Conservation (phyloP, 2,113 vertebrate species). For the Hyla sarda region DNA sequence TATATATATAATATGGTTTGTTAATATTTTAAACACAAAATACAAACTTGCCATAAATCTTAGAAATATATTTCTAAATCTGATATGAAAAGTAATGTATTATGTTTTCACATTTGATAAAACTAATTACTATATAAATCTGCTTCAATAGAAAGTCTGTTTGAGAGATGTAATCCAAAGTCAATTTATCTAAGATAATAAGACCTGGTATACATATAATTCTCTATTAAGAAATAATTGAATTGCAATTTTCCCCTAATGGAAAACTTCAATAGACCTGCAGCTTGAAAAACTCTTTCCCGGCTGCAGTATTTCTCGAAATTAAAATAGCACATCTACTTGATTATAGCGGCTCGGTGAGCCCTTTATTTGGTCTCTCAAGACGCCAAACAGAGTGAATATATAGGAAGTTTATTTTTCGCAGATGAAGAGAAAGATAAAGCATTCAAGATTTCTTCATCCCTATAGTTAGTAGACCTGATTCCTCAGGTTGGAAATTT, state of each 20-base stretch:
- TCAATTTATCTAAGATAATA: slow-evolving; percentile 55
- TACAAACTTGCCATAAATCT: background rate
- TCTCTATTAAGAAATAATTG: slow-evolving; percentile 40
- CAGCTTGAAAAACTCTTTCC: background rate
- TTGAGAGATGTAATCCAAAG: slow-evolving; percentile 47
- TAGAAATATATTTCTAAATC: background rate
- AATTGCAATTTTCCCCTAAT: slow-evolving; percentile 49
- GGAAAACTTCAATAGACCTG: slow-evolving; percentile 39
- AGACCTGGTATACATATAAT: slow-evolving; percentile 46
- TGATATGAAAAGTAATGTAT: slow-evolving; percentile 13
- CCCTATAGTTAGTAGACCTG: background rate
- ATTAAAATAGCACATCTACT: slow-evolving; percentile 7
- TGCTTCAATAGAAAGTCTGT: slow-evolving; percentile 25
- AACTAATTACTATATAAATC: slow-evolving; percentile 45
- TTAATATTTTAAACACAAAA: too few relatives aligned
- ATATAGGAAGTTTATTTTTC: background rate
- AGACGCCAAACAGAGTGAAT: background rate
- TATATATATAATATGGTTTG: too few relatives aligned
- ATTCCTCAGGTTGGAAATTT: background rate
- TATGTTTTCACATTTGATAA: slow-evolving; percentile 26
- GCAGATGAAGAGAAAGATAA: background rate
- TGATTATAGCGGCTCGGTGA: background rate
- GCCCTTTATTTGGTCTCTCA: background rate
- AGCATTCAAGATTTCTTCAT: background rate
- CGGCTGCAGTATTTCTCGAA: slow-evolving; percentile 12